phyloP scores from a whole-genome alignment of 1,140 invertebrate species.

The Neuroterus valhalla region DNA sequence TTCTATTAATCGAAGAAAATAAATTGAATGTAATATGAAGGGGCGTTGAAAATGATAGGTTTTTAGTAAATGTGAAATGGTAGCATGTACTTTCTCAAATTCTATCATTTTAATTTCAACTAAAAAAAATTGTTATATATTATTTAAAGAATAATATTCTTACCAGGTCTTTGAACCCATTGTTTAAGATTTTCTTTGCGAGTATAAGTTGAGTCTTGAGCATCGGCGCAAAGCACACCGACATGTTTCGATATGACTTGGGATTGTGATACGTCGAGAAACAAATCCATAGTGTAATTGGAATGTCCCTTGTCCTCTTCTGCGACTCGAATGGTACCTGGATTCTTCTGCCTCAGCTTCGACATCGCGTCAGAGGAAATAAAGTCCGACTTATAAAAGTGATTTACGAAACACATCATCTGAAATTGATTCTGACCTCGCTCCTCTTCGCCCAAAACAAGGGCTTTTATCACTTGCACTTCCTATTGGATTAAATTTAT shows the following conservation, averaged over 20 bases:
- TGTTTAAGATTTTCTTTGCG: slow-evolving; percentile 85
- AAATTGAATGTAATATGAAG: too few relatives aligned
- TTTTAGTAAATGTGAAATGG: too few relatives aligned
- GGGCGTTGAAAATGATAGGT: too few relatives aligned
- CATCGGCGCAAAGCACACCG: slow-evolving; percentile 83
- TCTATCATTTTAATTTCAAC: too few relatives aligned
- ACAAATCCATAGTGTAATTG: slow-evolving; percentile 88
- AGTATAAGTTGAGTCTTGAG: slow-evolving; percentile 85
- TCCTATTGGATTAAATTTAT: slow-evolving; percentile 80
- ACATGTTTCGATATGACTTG: slow-evolving; percentile 85
- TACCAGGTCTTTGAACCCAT: slow-evolving; percentile 86
- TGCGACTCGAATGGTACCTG: slow-evolving; percentile 81
- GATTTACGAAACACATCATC: slow-evolving; percentile 93
- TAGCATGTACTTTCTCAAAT: too few relatives aligned
- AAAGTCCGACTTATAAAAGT: slow-evolving; percentile 93
- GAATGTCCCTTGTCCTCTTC: slow-evolving; percentile 91
- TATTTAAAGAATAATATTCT: slow-evolving; percentile 48
- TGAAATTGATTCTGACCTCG: slow-evolving; percentile 92
- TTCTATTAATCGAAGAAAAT: too few relatives aligned
- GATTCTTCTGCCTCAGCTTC: slow-evolving; percentile 93
- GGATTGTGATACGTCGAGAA: slow-evolving; percentile 81
- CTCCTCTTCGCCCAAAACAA: slow-evolving; percentile 97
- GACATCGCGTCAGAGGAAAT: slow-evolving; percentile 97
- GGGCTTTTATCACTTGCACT: slow-evolving; percentile 91
- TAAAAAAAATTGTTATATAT: slow-evolving; percentile 27